A percentile compares a stretch with the other conserved stretches of the same genome.
phyloP scores from a whole-genome alignment of 2,888 invertebrate genomes.

The Latrodectus elegans region DNA sequence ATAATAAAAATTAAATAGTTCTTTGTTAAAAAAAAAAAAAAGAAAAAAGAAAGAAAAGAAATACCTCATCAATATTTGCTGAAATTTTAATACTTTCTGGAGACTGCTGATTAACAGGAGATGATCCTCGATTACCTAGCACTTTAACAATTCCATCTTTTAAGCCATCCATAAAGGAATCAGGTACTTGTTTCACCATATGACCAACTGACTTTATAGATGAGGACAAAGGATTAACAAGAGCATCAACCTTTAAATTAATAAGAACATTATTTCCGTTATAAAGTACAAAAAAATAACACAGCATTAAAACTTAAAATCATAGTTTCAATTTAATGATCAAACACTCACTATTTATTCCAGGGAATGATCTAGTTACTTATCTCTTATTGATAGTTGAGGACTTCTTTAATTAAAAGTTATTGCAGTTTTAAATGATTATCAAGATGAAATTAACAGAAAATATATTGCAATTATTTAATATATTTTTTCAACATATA shows the following conservation, averaged over 20 bases:
- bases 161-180: constrained; percentile 89
- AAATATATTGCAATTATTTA: too few species aligned
- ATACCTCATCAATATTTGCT: constrained; percentile 69
- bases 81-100: constrained; percentile 68
- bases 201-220: constrained; percentile 85
- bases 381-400: background rate
- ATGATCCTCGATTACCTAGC: constrained; percentile 76
- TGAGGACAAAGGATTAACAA: constrained; percentile 87
- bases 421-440: background rate
- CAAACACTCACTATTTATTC: background rate
- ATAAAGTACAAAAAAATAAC: background rate
- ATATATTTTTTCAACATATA: too few species aligned
- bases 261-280: too few species aligned
- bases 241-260: constrained; percentile 76
- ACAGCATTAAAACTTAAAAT: background rate
- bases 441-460: background rate
- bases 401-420: background rate
- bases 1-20: too few species aligned
- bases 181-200: constrained; percentile 90
- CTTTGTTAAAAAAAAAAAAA: background rate
- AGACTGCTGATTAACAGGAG: constrained; percentile 65
- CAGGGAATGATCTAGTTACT: background rate
- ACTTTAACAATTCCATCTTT: constrained; percentile 88
- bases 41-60: background rate
- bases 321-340: background rate